phyloP scores from a whole-genome alignment of 2,797 vertebrate genomes.

The Helarctos malayanus region DNA sequence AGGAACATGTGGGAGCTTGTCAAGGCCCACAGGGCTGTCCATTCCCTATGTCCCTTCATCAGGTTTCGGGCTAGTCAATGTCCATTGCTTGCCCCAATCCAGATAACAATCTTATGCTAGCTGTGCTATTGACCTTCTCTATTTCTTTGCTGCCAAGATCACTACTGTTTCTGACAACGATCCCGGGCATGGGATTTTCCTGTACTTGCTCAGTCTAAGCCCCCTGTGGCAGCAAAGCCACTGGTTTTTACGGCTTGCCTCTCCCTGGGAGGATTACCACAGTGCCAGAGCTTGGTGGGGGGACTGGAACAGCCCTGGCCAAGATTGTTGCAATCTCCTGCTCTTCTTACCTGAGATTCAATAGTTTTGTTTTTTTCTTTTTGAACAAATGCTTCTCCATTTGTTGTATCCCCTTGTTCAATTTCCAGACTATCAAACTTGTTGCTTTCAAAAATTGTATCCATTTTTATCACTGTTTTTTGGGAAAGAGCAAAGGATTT shows the following conservation, averaged over 20 bases:
- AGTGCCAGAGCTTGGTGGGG: background rate
- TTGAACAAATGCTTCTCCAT: background rate
- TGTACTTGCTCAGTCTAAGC: rapidly evolving
- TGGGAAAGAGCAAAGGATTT: background rate
- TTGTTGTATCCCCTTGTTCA: background rate
- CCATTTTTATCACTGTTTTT: background rate
- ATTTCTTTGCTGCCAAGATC: background rate
- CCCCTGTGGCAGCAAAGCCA: background rate
- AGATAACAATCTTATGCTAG: background rate
- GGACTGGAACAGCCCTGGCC: no score
- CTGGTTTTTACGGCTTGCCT: background rate
- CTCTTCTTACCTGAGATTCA: no score
- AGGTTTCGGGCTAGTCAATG: background rate
- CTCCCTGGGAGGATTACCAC: background rate
- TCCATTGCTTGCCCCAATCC: background rate
- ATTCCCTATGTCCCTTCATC: background rate
- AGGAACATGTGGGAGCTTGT: background rate
- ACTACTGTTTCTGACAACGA: background rate
- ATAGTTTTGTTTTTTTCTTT: background rate
- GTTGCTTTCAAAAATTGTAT: background rate
- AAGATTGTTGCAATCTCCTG: background rate
- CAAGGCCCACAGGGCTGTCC: background rate
- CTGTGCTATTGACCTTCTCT: background rate
- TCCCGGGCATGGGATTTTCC: background rate
- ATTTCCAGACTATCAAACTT: background rate